Evolutionary conservation across 2,888 invertebrate genomes (phyloP), one percentile per base, ranked within the genome.

Genomic region (Eristalis tenax): DNA sequence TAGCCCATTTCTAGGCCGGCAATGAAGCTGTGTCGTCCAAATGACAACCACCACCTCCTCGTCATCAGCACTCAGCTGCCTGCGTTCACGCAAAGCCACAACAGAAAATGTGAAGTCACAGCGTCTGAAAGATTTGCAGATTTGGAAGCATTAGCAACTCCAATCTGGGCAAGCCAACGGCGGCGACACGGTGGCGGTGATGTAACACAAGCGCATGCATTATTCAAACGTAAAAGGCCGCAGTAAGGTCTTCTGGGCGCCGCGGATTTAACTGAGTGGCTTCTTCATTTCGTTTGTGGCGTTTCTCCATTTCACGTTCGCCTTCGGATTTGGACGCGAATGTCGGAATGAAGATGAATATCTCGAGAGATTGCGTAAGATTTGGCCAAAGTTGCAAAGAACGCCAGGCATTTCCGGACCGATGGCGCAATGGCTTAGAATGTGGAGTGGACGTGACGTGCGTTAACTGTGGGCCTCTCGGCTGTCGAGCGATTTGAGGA

Each of bases 211-310:
- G 35, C 35, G 38, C 38, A 38, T 23, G 38, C 64, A 64, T 64
- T 38, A 64, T 64, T 64, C 64, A 64, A 64, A 38, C 64, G 38
- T 64, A 64, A 64, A 64, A 38, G 64, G 64, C 35, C 38, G 22
- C 18, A 38, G 35, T 22, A 64, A 64, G 38, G 18, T 64, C 38
- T 38, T 38, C 63, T 32, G 50, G 18, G 50, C n/a, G n/a, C 26
- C 26, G 26, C 26, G 26, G 26, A 26, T 26, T 26, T 3, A 26
- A 26, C 26, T 26, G 26, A 18, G 18, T 50, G 50, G 18, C 18
- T 50, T 50, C 8, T 15, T 6, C 6, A 18, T n/a, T 50, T 18
- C 50, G n/a, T 43, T 43, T 43, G 5, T 1, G 32, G n/a, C n/a
- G n/a, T n/a, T n/a, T 11, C 11, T 11, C 6, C n/a, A 4, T 15